phyloP scores from a whole-genome alignment of 2,797 vertebrate species.

The Mycteria americana region DNA sequence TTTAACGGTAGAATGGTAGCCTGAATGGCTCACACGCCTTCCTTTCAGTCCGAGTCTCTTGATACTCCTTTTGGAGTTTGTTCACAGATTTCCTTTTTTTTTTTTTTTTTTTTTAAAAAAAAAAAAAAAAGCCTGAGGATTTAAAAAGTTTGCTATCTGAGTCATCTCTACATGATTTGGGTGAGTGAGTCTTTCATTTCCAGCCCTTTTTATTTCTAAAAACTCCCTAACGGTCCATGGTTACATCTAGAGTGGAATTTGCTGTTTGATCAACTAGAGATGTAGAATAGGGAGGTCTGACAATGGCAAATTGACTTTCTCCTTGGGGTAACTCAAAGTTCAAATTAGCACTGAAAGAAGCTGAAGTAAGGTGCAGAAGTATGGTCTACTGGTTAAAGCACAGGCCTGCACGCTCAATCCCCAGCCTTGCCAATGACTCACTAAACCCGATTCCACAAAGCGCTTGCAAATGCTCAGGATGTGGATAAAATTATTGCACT shows the following conservation, averaged over 20 bases:
- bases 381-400: neutral
- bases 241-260: neutral
- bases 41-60: constrained; percentile 10
- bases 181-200: constrained; percentile 20
- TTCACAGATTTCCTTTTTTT: neutral
- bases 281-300: neutral
- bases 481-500: neutral
- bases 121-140: neutral
- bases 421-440: neutral
- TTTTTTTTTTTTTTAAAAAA: neutral
- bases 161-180: constrained; percentile 24
- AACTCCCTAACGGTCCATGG: neutral
- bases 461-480: neutral
- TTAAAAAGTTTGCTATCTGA: constrained; percentile 21
- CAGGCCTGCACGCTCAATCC: neutral
- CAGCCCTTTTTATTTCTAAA: constrained; percentile 12
- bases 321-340: constrained; percentile 1
- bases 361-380: neutral
- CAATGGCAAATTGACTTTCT: neutral
- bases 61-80: constrained; percentile 18
- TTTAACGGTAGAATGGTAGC: constrained; percentile 36
- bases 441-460: neutral
- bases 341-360: neutral
- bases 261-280: constrained; percentile 6
- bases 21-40: constrained; percentile 30